Conservation (phyloP, 2,113 vertebrate species). For the Tupaia chinensis region DNA sequence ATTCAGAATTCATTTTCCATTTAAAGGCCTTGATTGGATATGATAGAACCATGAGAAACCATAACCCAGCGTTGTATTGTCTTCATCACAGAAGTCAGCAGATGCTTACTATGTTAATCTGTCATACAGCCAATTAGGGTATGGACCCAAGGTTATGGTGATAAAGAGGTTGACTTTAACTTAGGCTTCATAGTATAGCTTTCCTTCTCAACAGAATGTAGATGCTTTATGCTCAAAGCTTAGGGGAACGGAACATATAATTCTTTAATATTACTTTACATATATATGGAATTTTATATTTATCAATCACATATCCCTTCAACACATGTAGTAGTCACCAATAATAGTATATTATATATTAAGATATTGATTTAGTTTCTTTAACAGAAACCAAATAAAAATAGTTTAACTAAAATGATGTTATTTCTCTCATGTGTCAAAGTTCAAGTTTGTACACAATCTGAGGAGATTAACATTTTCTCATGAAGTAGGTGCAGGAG, state of each 20-base stretch:
- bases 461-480: not conserved
- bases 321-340: not conserved
- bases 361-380: not conserved
- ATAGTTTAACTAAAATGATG: not conserved
- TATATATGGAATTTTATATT: not conserved
- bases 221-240: not conserved
- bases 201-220: not conserved
- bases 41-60: not conserved
- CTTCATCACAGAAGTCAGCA: not conserved
- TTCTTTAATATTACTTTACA: not conserved
- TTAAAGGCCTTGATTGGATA: not conserved
- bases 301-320: not conserved
- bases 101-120: not conserved
- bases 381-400: not conserved
- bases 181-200: not conserved
- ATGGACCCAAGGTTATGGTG: not conserved
- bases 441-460: not conserved
- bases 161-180: not conserved
- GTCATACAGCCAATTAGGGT: not conserved
- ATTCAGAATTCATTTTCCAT: not conserved
- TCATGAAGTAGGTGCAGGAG: rapidly evolving
- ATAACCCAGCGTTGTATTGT: not conserved
- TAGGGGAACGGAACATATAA: not conserved
- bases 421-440: not conserved
- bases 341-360: not conserved